A percentile compares a stretch with the other conserved stretches of the same genome.
Conservation (phyloP, 2,888 invertebrate genomes). For the Yponomeuta malinellus region DNA sequence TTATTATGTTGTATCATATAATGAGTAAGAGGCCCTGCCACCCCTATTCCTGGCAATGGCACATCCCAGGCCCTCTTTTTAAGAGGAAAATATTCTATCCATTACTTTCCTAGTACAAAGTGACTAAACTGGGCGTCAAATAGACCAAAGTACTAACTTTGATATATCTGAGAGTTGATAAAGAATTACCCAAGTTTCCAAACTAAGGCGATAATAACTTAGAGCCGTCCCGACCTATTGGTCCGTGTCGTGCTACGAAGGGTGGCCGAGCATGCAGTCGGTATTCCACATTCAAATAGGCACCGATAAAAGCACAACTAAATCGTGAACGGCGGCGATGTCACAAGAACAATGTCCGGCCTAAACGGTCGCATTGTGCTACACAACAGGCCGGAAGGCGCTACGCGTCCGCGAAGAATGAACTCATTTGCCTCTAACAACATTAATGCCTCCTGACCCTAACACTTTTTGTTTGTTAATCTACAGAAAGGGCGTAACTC, state of each 20-base stretch:
- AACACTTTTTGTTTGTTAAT: slow-evolving; percentile 76
- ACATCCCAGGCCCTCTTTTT: too few relatives aligned
- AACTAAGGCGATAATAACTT: not conserved
- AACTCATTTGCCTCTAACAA: slow-evolving; percentile 72
- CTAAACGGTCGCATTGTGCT: slow-evolving; percentile 67
- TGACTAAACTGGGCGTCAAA: too few relatives aligned
- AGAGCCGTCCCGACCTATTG: not conserved
- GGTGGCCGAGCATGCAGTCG: not conserved
- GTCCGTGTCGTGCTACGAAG: not conserved
- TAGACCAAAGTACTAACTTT: too few relatives aligned
- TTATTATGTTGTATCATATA: too few relatives aligned
- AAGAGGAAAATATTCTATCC: too few relatives aligned
- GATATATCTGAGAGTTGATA: not conserved
- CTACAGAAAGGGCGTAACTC: slow-evolving; percentile 75
- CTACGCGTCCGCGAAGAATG: slow-evolving; percentile 60
- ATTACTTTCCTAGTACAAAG: too few relatives aligned
- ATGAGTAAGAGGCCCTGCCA: too few relatives aligned
- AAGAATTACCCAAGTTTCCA: not conserved
- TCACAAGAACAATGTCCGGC: slow-evolving; percentile 58
- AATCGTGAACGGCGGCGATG: slow-evolving; percentile 51
- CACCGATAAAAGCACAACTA: slow-evolving; percentile 64
- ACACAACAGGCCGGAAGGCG: slow-evolving; percentile 36
- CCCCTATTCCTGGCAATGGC: too few relatives aligned
- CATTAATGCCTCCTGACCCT: slow-evolving; percentile 67
- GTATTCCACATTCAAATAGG: slow-evolving; percentile 39